Evolutionary conservation across 2,888 invertebrate species (phyloP), one percentile per base, ranked within the genome.

Genomic region (Lasioglossum oenotherae): DNA sequence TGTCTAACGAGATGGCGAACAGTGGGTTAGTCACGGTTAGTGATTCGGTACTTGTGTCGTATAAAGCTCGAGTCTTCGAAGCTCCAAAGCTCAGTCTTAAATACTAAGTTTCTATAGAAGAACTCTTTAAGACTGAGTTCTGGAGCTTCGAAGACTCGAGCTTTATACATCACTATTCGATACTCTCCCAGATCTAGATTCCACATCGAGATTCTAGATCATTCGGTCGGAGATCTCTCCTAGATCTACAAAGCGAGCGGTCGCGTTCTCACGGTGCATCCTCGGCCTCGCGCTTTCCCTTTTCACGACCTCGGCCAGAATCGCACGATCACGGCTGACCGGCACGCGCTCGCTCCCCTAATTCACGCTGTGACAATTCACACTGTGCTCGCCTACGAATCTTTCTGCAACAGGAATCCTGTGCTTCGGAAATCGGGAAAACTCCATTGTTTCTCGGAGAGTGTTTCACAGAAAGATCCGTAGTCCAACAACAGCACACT

Each of bases 1-100:
- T 94, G 93, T 93, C 93, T 93, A 92, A 82, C 87, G 90, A 89
- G 90, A 92, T 91, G 87, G 86, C 80, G 84, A 74, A 16, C 67
- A 78, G 77, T 44, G 77, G 41, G 64, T 89, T 92, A 92, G 90
- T 89, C 80, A 84, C 73, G 79, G 74, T 89, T 90, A 90, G 71
- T 83, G 46, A 46, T 38, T 79, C 38, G 72, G 23, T 82, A 31
- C 31, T 31, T 1, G 31, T 31, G 31, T 31, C 1, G 31, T 31
- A 31, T 31, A 31, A 31, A 31, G 31, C 31, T 31, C 31, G 31
- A 31, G 31, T 1, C 31, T 1, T 31, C 31, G 0, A 31, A 31
- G 31, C 31, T 31, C 31, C 31, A 31, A 31, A 31, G 31, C 31
- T 31, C 31, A 31, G 31, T 31, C 31, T 31, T 31, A 31, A 31